These are phyloP conservation scores for Phymorhynchus buccinoides DNA, from an alignment of 1,140 invertebrate genomes.

Conservation along the genomic window DNA sequence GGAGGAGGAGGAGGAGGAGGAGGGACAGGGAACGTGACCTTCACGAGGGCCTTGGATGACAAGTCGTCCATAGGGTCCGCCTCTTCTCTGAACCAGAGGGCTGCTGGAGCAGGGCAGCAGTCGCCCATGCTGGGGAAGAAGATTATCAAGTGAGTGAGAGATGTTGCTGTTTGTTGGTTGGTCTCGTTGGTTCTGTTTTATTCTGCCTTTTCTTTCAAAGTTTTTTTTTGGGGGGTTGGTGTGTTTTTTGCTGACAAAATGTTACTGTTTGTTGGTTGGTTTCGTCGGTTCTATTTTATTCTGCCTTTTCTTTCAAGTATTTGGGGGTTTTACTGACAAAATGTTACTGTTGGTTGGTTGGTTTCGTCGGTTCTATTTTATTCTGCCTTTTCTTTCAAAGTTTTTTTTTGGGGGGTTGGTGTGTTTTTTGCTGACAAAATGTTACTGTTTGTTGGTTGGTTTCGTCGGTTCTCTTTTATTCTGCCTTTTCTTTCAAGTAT, in stretches of 20 bases:
- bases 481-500: not conserved
- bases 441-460: not conserved
- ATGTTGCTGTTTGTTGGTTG: not conserved
- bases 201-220: not conserved
- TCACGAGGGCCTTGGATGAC: slow-evolving; percentile 49
- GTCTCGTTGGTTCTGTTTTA: not conserved
- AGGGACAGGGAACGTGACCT: slow-evolving; percentile 40
- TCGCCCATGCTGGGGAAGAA: slow-evolving; percentile 47
- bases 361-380: not conserved
- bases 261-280: not conserved
- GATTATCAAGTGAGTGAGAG: slow-evolving; percentile 50
- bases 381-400: not conserved
- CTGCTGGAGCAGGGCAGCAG: slow-evolving; percentile 15
- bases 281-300: not conserved
- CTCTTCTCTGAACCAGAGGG: slow-evolving; percentile 36
- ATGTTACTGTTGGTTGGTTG: not conserved
- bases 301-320: not conserved
- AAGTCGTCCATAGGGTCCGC: slow-evolving; percentile 38
- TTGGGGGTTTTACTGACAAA: too few relatives aligned
- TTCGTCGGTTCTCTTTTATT: not conserved
- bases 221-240: not conserved
- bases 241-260: too few relatives aligned
- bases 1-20: slow-evolving; percentile 38
- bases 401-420: not conserved
- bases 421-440: too few relatives aligned